These are phyloP conservation scores for Leptinotarsa rubiginosa DNA, from an alignment of 2,888 invertebrate genomes.

Conservation along the genomic window DNA sequence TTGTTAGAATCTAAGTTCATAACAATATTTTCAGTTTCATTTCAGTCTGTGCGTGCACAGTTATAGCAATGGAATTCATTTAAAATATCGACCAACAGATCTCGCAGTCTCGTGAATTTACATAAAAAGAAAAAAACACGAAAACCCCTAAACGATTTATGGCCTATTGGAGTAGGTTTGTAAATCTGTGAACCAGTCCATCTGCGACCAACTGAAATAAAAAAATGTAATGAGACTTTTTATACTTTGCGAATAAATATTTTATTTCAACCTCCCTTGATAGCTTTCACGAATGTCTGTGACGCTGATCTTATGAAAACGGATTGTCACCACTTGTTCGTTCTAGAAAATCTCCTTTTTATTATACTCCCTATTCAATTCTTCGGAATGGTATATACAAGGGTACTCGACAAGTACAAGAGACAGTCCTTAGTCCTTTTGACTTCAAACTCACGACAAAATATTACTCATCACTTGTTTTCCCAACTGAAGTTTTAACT, in stretches of 20 bases:
- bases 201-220: background rate
- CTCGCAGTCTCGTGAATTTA: too few species aligned
- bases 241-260: background rate
- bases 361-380: background rate
- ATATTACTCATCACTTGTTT: background rate
- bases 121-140: background rate
- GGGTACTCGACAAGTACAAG: background rate
- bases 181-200: background rate
- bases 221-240: background rate
- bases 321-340: background rate
- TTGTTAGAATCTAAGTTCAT: too few species aligned
- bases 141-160: background rate
- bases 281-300: background rate
- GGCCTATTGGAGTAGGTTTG: background rate
- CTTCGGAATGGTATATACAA: background rate
- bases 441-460: background rate
- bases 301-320: slow-evolving; percentile 1
- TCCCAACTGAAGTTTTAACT: background rate
- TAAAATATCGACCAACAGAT: too few species aligned
- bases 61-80: too few species aligned
- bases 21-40: too few species aligned
- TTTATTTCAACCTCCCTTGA: background rate
- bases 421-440: background rate
- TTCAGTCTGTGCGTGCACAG: too few species aligned
- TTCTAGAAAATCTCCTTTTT: background rate